Conservation (phyloP, 2,888 invertebrate genomes). For the Pyrochroa serraticornis region DNA sequence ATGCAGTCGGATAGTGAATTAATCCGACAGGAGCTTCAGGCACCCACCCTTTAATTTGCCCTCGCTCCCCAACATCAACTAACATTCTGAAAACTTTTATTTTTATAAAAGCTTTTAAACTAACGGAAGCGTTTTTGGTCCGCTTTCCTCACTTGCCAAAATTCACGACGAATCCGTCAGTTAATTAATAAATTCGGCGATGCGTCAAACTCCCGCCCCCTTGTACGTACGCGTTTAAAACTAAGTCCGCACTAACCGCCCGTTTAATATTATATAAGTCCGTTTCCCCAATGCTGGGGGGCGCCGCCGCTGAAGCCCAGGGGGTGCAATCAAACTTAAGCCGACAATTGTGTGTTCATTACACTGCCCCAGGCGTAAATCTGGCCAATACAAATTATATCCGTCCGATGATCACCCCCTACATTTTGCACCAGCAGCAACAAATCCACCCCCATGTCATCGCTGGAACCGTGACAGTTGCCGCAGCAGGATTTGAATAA, state of each 20-base stretch:
- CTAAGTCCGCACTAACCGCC: constrained; percentile 52
- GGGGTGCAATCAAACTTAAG: constrained; percentile 59
- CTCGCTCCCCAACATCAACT: constrained; percentile 6
- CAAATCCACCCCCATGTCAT: constrained; percentile 20
- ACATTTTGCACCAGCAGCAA: constrained; percentile 11
- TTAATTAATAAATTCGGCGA: constrained; percentile 17
- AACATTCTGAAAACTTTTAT: too few species aligned
- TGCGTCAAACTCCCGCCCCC: constrained; percentile 24
- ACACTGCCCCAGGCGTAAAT: constrained; percentile 59
- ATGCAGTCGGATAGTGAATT: constrained; percentile 30
- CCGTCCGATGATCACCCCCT: constrained; percentile 49
- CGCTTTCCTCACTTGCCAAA: not conserved
- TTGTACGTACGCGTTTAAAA: constrained; percentile 38
- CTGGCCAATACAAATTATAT: constrained; percentile 62
- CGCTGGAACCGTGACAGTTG: constrained; percentile 48
- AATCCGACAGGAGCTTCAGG: constrained; percentile 27
- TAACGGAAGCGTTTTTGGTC: not conserved
- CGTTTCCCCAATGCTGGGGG: constrained; percentile 43
- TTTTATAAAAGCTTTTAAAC: not conserved
- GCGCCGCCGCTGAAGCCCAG: constrained; percentile 36
- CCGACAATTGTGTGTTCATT: constrained; percentile 61
- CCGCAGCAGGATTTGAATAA: constrained; percentile 52
- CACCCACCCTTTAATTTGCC: constrained; percentile 27
- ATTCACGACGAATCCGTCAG: too few species aligned
- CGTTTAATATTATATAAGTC: constrained; percentile 57